These are phyloP conservation scores for Drosophila greeni DNA, from an alignment of 2,888 invertebrate species.

Conservation along the genomic window DNA sequence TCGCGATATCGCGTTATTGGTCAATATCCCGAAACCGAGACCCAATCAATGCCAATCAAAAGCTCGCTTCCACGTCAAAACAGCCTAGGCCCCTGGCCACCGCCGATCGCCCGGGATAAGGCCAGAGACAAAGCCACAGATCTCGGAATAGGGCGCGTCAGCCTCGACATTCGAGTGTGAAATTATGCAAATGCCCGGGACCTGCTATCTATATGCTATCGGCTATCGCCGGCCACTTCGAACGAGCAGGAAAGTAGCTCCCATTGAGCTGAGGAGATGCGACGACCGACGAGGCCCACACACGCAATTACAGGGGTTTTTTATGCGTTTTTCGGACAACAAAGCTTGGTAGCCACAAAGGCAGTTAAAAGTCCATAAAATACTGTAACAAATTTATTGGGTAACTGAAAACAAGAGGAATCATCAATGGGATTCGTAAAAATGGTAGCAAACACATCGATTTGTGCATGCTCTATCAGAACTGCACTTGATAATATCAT, in stretches of 20 bases:
- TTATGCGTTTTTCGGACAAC: slow-evolving; percentile 53
- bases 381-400: slow-evolving; percentile 70
- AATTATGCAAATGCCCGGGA: slow-evolving; percentile 65
- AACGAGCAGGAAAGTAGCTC: slow-evolving; percentile 20
- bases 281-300: slow-evolving; percentile 20
- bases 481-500: too few species aligned
- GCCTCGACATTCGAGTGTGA: slow-evolving; percentile 62
- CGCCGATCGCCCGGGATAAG: slow-evolving; percentile 28
- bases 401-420: slow-evolving; percentile 43
- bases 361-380: slow-evolving; percentile 71
- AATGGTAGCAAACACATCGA: slow-evolving; percentile 19
- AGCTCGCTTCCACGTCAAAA: slow-evolving; percentile 63
- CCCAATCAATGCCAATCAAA: slow-evolving; percentile 66
- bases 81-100: slow-evolving; percentile 36
- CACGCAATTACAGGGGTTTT: slow-evolving; percentile 53
- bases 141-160: slow-evolving; percentile 35
- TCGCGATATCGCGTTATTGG: slow-evolving; percentile 46
- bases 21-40: slow-evolving; percentile 27
- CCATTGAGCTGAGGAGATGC: slow-evolving; percentile 15
- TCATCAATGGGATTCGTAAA: slow-evolving; percentile 10
- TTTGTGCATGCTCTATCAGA: slow-evolving; percentile 19
- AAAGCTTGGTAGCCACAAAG: slow-evolving; percentile 69
- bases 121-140: slow-evolving; percentile 25
- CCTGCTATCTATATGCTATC: slow-evolving; percentile 40
- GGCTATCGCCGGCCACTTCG: slow-evolving; percentile 14